These are phyloP conservation scores for Sapajus apella DNA, from an alignment of 2,113 vertebrate species.

Conservation along the genomic window DNA sequence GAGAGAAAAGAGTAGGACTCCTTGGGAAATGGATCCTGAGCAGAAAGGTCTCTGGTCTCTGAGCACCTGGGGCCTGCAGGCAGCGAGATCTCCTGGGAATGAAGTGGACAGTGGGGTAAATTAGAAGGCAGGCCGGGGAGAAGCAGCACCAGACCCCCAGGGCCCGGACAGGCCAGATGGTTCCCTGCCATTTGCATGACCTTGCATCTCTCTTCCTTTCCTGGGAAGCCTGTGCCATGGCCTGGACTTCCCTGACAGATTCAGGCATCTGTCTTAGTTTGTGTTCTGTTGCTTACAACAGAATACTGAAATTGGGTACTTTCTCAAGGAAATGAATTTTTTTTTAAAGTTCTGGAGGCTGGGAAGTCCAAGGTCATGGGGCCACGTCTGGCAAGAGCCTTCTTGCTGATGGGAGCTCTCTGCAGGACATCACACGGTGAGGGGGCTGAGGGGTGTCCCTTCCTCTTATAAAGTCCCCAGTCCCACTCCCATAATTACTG, in stretches of 20 bases:
- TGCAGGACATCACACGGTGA: background rate
- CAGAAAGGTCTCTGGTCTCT: background rate
- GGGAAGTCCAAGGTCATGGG: background rate
- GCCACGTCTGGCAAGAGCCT: background rate
- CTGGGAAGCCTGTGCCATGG: background rate
- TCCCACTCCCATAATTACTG: background rate
- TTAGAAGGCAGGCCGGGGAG: background rate
- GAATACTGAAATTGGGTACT: background rate
- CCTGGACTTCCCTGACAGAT: background rate
- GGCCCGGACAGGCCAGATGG: background rate
- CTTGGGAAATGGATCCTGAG: background rate
- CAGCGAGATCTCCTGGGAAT: accelerated
- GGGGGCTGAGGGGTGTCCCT: background rate
- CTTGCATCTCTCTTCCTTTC: background rate
- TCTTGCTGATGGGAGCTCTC: background rate
- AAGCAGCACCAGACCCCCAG: background rate
- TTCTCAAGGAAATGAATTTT: background rate
- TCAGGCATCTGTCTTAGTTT: background rate
- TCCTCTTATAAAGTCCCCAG: background rate
- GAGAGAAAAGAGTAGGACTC: background rate
- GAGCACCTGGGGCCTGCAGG: background rate
- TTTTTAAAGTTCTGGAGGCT: background rate
- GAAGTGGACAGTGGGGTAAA: background rate
- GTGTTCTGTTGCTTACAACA: background rate
- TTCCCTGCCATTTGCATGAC: background rate